Percentiles rank a stretch among this genome's conserved stretches.
These are phyloP conservation scores for Corvus moneduloides DNA, from an alignment of 2,113 vertebrate species.

Conservation along the genomic window DNA sequence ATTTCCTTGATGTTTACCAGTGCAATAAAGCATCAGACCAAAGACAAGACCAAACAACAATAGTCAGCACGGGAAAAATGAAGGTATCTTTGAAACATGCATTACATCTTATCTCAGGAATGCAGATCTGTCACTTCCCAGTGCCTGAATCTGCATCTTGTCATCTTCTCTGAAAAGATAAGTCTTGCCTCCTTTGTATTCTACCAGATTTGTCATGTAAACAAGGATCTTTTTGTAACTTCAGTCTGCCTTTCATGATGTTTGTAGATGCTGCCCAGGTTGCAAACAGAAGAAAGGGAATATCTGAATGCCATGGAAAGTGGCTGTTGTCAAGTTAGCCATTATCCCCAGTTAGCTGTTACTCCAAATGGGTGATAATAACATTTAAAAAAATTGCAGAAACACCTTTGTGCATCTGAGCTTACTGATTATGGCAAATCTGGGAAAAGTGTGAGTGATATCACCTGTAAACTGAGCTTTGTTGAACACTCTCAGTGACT, in stretches of 20 bases:
- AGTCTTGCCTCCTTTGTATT: constrained; percentile 12
- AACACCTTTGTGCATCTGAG: not conserved
- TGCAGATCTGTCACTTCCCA: constrained; percentile 51
- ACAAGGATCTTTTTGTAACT: not conserved
- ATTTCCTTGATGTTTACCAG: constrained; percentile 58
- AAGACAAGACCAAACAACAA: constrained; percentile 51
- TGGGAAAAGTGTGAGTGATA: not conserved
- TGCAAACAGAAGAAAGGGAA: not conserved
- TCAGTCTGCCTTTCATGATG: not conserved
- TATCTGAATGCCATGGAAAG: not conserved
- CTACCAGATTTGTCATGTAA: constrained; percentile 29
- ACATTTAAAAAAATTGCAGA: not conserved
- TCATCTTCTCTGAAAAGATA: constrained; percentile 31
- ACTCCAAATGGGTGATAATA: not conserved
- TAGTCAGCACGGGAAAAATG: constrained; percentile 28
- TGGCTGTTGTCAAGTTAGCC: not conserved
- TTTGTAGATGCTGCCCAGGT: not conserved
- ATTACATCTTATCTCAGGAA: constrained; percentile 45
- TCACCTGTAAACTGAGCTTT: not conserved
- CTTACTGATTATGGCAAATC: not conserved
- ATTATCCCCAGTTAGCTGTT: not conserved
- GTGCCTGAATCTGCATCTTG: constrained; percentile 53
- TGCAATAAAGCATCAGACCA: constrained; percentile 60
- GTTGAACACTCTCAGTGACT: not conserved
- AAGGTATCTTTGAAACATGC: constrained; percentile 62